Base-by-base conservation (phyloP, 1,140 invertebrate species). In the Caerostris darwini region DNA sequence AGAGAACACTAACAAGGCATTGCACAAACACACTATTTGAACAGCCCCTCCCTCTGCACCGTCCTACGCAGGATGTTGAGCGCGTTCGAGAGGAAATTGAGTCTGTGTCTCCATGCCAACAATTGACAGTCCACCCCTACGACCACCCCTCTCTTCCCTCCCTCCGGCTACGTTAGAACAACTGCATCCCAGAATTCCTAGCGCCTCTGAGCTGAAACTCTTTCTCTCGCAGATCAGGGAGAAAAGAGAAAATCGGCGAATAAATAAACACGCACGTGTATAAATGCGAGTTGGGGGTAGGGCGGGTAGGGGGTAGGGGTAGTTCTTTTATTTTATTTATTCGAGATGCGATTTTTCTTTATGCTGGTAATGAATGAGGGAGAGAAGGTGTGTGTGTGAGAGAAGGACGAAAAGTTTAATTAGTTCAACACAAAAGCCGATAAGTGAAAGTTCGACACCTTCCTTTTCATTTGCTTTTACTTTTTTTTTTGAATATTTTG, bases 81-180 rank as follows among this genome's bases (percentile, higher is more conserved):
- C 83, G 86, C 85, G 85, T 81, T 93, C 85, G 67, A 93, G 86
- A 93, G 92, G 92, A 93, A 93, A 93, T 93, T 93, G 92, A 93
- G 92, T 93, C 92, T 93, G 85, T 93, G 86, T 93, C 92, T 85
- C 92, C 92, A 93, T 93, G 92, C 92, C 92, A 93, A 93, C 92
- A 93, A 93, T 93, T 93, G 92, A 93, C 92, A 93, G 86, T 87
- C 71, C 57, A 34, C 64, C 86, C 64, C 83, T 19, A 17, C 57
- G 6, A 19, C 17, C 57, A 2, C 58, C 19, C 57, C 12, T 53
- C 34, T 5, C 7, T n/a, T 57, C n/a, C 8, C 57, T 17, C 58
- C 57, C 56, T 34, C 6, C 34, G 81, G 50, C 53, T 54, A 53
- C 50, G 81, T 56, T 83, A n/a, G 61, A 67, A 34, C 69, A 77